Base-by-base conservation (phyloP, 2,797 vertebrate genomes). In the Chaetophractus vellerosus region DNA sequence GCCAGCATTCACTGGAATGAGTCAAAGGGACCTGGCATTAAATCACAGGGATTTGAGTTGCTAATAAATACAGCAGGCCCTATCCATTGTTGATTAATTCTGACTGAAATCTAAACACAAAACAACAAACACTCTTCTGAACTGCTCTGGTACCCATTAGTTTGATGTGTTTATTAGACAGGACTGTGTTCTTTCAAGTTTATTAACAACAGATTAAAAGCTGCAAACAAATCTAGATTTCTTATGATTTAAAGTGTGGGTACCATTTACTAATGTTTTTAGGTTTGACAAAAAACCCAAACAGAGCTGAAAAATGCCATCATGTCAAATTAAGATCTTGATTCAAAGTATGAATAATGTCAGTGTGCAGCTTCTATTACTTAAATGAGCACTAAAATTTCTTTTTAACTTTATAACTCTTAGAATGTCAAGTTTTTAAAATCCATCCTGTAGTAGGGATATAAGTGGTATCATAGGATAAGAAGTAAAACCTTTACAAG, bases 31-130 rank as follows among this genome's bases (percentile, higher is more conserved):
- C 97, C 98, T 98, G 98, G 98, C 98, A 98, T 93, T 93, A 96
- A 98, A 98, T 98, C 98, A 98, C 98, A 98, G 97, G 97, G 97
- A 98, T 98, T 96, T 97, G 97, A 98, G 97, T 88, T 97, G 97
- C 98, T 98, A 98, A 98, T 98, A 98, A 98, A 98, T 98, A 95
- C 97, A 98, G 98, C 97, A 97, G 97, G 94, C 97, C 94, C 96
- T 97, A 97, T 98, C 97, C 95, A 98, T 98, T 98, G 98, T 98
- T 98, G 98, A 98, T 98, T 98, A 98, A 98, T 98, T 98, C 98
- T 97, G 97, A 98, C 98, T 97, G 97, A 98, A 98, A 98, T 98
- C 98, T 98, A 98, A 98, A 98, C 98, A 98, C 98, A 95, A 98
- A 98, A 98, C 98, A 98, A 98, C 98, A 98, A 98, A 97, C 97